Evolutionary conservation across 1,140 invertebrate species (phyloP), one percentile per base, ranked within the genome.

Genomic region (Cotesia typhae): DNA sequence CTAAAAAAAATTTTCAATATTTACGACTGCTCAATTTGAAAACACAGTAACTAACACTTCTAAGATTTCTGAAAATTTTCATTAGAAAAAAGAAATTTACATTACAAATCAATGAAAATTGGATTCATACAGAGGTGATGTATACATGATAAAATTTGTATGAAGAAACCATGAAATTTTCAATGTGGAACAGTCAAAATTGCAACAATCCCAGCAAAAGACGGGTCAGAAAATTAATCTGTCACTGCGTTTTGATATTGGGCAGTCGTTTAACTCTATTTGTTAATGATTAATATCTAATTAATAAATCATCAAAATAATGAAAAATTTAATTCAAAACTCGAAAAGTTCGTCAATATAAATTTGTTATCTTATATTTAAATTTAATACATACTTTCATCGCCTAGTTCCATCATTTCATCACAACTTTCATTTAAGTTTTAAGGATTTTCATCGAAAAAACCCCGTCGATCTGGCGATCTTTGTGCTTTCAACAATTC

Each of bases 381-480:
- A 60, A 20, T 20, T 20, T 35, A 60, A 60, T 60, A 60, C 57
- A 60, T 60, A 60, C n/a, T 60, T 60, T 20, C 57, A 5, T 60
- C 57, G 57, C 36, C 57, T 60, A 60, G n/a, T 20, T 60, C 57
- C 57, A 60, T 60, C n/a, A 60, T 5, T 20, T 60, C 36, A 60
- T 60, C n/a, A 60, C n/a, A 60, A 60, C 28, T 20, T 20, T 60
- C 20, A 20, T 60, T 60, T 2, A 60, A 36, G 20, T 60, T 60
- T 60, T 60, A 5, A 6, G 17, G 28, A 20, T 17, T 60, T 17
- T 60, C 57, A 60, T 20, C 17, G 5, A 63, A 41, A 63, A 37
- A 63, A 9, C 61, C 61, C 36, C 36, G 61, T 37, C 61, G 61
- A 63, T 38, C 36, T 6, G 35, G 5, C 36, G 4, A 38, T 38